Base-by-base conservation (phyloP, 1,140 invertebrate genomes). In the Melipona quadrifasciata region DNA sequence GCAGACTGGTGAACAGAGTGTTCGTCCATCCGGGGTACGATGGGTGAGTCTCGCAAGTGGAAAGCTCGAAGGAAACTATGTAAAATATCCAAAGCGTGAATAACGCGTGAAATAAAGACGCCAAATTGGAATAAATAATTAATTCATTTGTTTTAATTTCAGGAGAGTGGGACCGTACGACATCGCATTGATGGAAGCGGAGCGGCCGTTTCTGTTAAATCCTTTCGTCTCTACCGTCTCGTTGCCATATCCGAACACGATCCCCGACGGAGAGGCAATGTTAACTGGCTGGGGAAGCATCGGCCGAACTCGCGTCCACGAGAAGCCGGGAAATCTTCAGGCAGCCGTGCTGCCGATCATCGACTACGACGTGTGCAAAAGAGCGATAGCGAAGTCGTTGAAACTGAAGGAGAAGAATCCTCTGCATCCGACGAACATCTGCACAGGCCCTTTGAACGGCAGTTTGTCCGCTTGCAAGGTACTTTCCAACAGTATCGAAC, bases 211-310 rank as follows among this genome's bases (percentile, higher is more conserved):
- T 64, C 87, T 89, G 0, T 93, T 95, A 81, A 94, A 94, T 47
- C 88, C 91, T 17, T 93, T 93, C 61, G 94, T 96, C 5, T 90
- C 92, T 0, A 88, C 95, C 0, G 91, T 95, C 0, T 89, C 79
- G 0, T 80, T 95, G 8, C 95, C 95, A 1, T 84, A 91, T 27
- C 88, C 94, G 2, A 93, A 94, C 16, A 87, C 87, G 0, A 88
- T 95, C 1, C 95, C 95, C 2, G 81, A 90, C 16, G 95, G 95
- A 31, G 89, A 92, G 16, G 95, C 92, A 0, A 93, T 93, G 77
- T 82, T 96, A 0, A 95, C 94, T 27, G 94, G 94, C 1, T 95
- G 94, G 94, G 95, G 95, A 19, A 95, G 94, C 75, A 94, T 93
- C 16, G 93, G 94, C 11, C 93, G 93, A 11, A 94, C 92, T 10